Conservation (phyloP, 1,140 invertebrate species). For the Zaprionus davidi region DNA sequence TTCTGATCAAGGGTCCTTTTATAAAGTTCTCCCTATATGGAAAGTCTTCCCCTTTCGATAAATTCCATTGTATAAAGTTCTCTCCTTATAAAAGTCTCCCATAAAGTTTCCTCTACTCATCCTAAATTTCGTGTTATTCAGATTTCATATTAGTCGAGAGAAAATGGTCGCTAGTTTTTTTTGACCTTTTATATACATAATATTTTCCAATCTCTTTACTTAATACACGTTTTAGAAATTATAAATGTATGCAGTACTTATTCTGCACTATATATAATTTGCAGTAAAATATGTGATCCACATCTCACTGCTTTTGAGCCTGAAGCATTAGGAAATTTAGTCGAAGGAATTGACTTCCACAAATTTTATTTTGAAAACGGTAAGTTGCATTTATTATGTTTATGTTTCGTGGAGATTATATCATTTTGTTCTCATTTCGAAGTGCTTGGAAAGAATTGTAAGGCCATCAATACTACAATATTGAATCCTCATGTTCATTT, state of each 20-base stretch:
- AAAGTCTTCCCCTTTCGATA: too few species aligned
- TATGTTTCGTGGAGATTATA: background rate
- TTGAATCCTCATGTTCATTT: slow-evolving; percentile 99
- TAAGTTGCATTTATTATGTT: slow-evolving; percentile 84
- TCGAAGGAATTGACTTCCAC: slow-evolving; percentile 99
- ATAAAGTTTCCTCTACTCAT: too few species aligned
- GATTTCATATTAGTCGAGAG: too few species aligned
- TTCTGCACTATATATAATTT: slow-evolving; percentile 9
- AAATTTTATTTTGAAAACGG: slow-evolving; percentile 99
- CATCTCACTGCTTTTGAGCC: slow-evolving; percentile 99
- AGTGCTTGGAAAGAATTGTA: slow-evolving; percentile 95
- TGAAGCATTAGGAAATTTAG: slow-evolving; percentile 98
- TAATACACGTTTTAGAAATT: background rate
- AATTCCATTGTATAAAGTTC: too few species aligned
- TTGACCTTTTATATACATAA: too few species aligned
- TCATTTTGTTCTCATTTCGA: slow-evolving; percentile 40
- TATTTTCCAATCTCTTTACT: background rate
- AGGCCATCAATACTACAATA: slow-evolving; percentile 98
- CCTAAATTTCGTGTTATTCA: too few species aligned
- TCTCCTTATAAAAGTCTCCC: too few species aligned
- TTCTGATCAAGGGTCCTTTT: too few species aligned
- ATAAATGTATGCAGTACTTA: background rate
- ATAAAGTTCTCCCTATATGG: too few species aligned
- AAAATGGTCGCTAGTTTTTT: too few species aligned
- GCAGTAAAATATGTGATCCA: slow-evolving; percentile 98